A percentile compares a stretch with the other conserved stretches of the same genome.
phyloP scores from a whole-genome alignment of 2,113 vertebrate genomes.

The Callipepla squamata region DNA sequence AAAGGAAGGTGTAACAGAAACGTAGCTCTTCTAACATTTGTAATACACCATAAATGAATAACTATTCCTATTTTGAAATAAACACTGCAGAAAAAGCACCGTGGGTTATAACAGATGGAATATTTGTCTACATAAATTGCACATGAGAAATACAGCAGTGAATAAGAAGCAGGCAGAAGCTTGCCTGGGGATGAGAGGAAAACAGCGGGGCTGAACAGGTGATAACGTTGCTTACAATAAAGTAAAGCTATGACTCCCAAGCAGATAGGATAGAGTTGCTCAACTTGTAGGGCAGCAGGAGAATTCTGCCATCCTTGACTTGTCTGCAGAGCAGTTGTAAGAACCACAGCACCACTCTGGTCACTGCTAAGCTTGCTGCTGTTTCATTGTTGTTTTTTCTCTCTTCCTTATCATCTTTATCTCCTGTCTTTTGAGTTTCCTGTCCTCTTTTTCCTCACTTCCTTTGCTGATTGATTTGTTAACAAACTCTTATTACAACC shows the following conservation, averaged over 20 bases:
- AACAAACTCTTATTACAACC: background rate
- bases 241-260: accelerated
- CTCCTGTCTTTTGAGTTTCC: background rate
- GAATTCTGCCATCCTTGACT: background rate
- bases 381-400: background rate
- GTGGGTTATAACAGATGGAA: background rate
- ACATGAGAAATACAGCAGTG: background rate
- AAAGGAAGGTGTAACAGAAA: background rate
- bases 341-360: no score
- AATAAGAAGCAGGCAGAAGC: background rate
- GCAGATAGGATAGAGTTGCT: background rate
- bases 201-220: accelerated
- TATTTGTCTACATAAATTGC: background rate
- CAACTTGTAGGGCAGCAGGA: background rate
- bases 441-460: background rate
- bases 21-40: background rate
- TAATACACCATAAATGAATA: background rate
- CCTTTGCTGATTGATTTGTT: background rate
- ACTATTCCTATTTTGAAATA: background rate
- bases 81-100: background rate
- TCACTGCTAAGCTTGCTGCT: background rate
- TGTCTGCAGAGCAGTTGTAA: background rate
- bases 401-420: background rate
- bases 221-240: no score
- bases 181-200: background rate